Evolutionary conservation across 2,888 invertebrate species (phyloP).

Genomic region (Ditula angustiorana): DNA sequence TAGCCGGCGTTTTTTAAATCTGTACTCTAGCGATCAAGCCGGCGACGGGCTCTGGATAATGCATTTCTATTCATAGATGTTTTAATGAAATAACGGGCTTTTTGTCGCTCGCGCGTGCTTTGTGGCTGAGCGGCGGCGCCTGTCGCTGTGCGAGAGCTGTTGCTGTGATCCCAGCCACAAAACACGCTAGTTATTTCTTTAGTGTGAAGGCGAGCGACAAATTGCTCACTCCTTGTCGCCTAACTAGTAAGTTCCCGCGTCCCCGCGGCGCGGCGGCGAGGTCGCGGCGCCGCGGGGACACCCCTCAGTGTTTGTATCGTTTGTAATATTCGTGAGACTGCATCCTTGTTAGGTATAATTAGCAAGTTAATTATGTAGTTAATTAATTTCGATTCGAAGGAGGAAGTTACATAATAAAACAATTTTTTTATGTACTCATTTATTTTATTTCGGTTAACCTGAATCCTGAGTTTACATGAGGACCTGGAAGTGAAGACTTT

Average conservation of each 20-base stretch:
- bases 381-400: slow-evolving; percentile 75
- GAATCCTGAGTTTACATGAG: slow-evolving; percentile 19
- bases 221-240: background rate
- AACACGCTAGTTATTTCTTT: too few relatives aligned
- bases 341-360: slow-evolving; percentile 84
- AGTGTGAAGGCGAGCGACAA: background rate
- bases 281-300: slow-evolving; percentile 53
- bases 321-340: slow-evolving; percentile 83
- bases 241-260: background rate
- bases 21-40: slow-evolving; percentile 36
- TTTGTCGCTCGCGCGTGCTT: background rate
- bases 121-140: too few relatives aligned
- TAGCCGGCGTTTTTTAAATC: slow-evolving; percentile 46
- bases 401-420: slow-evolving; percentile 80
- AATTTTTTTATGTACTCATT: slow-evolving; percentile 70
- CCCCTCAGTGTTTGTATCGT: slow-evolving; percentile 76
- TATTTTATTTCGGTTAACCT: slow-evolving; percentile 49
- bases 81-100: slow-evolving; percentile 27
- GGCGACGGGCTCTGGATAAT: slow-evolving; percentile 7
- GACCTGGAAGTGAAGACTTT: too few relatives aligned
- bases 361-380: slow-evolving; percentile 78
- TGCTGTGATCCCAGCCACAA: too few relatives aligned
- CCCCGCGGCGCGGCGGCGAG: background rate
- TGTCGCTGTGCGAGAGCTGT: background rate
- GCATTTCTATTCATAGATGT: slow-evolving; percentile 35